Percentiles rank a stretch among this genome's conserved stretches.
Evolutionary conservation across 2,113 vertebrate genomes (phyloP).

Genomic region (Gambusia affinis): DNA sequence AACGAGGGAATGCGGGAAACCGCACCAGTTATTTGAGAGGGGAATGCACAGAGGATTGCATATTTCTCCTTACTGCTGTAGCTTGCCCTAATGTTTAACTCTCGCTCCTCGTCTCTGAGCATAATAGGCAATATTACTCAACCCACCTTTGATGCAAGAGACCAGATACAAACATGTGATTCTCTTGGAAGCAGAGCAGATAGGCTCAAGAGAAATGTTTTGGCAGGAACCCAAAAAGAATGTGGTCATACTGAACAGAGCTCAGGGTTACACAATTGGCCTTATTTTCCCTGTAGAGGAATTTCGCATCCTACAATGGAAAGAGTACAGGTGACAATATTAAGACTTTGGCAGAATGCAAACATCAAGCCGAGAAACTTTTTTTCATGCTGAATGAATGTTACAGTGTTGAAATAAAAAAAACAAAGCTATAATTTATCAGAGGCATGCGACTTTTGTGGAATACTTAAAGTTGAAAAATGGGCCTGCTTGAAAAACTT

Average conservation of each 20-base stretch:
- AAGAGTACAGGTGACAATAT: slow-evolving; percentile 6
- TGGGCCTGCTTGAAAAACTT: too few relatives aligned
- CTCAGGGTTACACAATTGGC: slow-evolving; percentile 9
- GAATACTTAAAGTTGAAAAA: slow-evolving; percentile 2
- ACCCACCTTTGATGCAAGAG: slow-evolving; percentile 35
- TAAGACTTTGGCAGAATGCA: neutral
- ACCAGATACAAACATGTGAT: slow-evolving; percentile 30
- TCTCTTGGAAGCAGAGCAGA: slow-evolving; percentile 5
- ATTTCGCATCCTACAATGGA: slow-evolving; percentile 5
- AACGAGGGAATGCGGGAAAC: slow-evolving; percentile 20
- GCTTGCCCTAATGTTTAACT: slow-evolving; percentile 67
- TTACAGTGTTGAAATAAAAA: neutral
- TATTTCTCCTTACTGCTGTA: slow-evolving; percentile 73
- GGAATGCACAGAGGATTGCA: slow-evolving; percentile 78
- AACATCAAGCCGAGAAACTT: neutral
- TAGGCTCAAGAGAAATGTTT: slow-evolving; percentile 2
- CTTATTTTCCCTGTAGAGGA: neutral
- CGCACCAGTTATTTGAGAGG: slow-evolving; percentile 73
- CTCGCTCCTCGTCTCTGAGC: slow-evolving; percentile 25
- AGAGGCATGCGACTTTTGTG: neutral
- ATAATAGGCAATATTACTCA: slow-evolving; percentile 62
- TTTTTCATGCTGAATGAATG: neutral
- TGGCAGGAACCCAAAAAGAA: slow-evolving; percentile 2
- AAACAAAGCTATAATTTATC: neutral
- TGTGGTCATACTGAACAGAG: slow-evolving; percentile 13